These are phyloP conservation scores for Aldabrachelys gigantea DNA, from an alignment of 2,113 vertebrate species.

Conservation along the genomic window DNA sequence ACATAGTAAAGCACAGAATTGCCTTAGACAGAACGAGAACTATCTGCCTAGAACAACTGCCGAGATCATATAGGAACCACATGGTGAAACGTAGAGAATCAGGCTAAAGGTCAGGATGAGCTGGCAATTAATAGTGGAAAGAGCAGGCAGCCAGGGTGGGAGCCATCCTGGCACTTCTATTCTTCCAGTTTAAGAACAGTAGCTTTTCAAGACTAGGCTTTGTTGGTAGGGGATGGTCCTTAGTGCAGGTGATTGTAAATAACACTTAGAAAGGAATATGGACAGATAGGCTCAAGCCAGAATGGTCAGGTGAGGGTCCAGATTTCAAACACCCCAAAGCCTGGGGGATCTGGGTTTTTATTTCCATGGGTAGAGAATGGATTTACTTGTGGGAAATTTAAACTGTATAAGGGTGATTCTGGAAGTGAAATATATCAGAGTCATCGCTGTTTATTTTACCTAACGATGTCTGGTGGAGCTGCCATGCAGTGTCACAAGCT, in stretches of 20 bases:
- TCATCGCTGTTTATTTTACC: background rate
- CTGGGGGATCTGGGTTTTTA: background rate
- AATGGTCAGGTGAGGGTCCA: rapidly evolving
- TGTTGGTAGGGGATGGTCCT: background rate
- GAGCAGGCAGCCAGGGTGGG: background rate
- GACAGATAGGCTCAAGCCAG: background rate
- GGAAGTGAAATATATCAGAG: background rate
- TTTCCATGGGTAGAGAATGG: rapidly evolving
- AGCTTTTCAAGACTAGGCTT: background rate
- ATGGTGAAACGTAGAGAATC: background rate
- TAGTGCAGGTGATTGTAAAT: background rate
- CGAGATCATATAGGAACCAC: background rate
- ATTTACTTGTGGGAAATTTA: background rate
- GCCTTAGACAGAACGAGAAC: conserved; percentile 44
- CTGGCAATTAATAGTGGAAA: background rate
- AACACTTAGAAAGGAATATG: background rate
- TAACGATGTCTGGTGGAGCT: background rate
- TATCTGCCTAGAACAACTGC: background rate
- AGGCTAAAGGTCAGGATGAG: background rate
- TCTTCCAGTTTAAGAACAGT: background rate
- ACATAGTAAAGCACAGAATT: conserved; percentile 32
- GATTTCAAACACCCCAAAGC: background rate
- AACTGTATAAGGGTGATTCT: background rate
- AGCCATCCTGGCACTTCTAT: rapidly evolving
- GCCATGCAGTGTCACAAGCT: rapidly evolving